Base-by-base conservation (phyloP, 1,140 invertebrate genomes). In the Zaprionus ornatus region DNA sequence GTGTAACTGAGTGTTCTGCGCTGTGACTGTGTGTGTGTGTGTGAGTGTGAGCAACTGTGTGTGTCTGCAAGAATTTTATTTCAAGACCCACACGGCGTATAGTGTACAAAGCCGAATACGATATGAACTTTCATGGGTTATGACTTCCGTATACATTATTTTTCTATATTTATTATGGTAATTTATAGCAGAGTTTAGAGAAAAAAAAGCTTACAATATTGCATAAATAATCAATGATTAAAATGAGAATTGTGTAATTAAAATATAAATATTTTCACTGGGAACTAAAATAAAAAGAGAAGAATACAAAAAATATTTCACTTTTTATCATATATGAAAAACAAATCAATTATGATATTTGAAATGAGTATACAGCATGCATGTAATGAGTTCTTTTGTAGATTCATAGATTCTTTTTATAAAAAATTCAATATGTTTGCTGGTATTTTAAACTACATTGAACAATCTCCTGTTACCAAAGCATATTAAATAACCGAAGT, bases 61-160 rank as follows among this genome's bases (percentile, higher is more conserved):
- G 45, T 54, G 59, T 74, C 70, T 66, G 68, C 37, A 61, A 48
- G 78, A 81, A 90, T 84, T 88, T 78, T 90, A 75, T 84, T 73
- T 78, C 65, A 64, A 80, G 62, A 77, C 45, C 17, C 45, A 23
- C 45, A 21, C 21, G 19, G 54, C 66, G 70, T 56, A 61, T 59
- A 70, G 56, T 56, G 17, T 12, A 35, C 52, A 60, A 80, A 77
- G 48, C 17, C 81, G 77, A 80, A 76, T 69, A 54, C 42, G 15
- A 62, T 77, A 73, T 63, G 71, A 55, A 23, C 80, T 82, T 56
- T 64, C 56, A 35, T 32, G 5, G 13, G 13, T 21, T 23, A 1
- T 45, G 45, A 50, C 12, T 50, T 19, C 3, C 9, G 7, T 10
- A 17, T 45, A n/a, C n/a, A n/a, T 17, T 45, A n/a, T 17, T 45